Base-by-base conservation (phyloP, 2,797 vertebrate genomes). In the Pachyuromys duprasi region DNA sequence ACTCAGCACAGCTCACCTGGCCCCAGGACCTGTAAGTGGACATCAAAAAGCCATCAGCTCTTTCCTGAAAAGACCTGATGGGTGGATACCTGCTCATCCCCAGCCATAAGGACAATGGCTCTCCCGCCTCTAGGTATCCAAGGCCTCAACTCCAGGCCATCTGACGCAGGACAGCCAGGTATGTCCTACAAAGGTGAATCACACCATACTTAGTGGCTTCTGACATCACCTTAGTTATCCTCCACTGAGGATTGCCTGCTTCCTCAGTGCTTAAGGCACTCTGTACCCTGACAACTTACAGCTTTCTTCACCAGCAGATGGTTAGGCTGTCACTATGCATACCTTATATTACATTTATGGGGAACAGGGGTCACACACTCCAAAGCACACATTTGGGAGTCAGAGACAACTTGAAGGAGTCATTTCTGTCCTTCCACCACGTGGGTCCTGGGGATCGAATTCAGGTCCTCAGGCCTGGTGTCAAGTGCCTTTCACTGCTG, bases 161-260 rank as follows among this genome's bases (percentile, higher is more conserved):
- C 80, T 28, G 33, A 7, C 42, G 24, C 82, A 49, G 31, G 63
- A 24, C 82, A n/a, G 7, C 0, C 72, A 14, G 78, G 26, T 5
- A 2, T 28, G 17, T 76, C 79, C 83, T 36, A 20, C 70, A 8
- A 33, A 13, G 49, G 14, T 8, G 4, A 31, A 79, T 65, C 15
- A 0, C 12, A 8, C 28, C 7, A 0, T 22, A 4, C 75, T 12
- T 39, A 1, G 36, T 39, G 7, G 1, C 69, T 33, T 86, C 42
- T 69, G 60, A 4, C 39, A 15, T 22, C 82, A 67, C 63, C 63
- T n/a, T 53, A 1, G n/a, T 39, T 62, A 17, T 24, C 36, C 39
- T 55, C 1, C 6, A 1, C 72, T 15, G 18, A 63, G 7, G 26
- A 31, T 60, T 7, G 63, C 65, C 17, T 79, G 5, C 15, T 24